Evolutionary conservation across 2,888 invertebrate species (phyloP).

Genomic region (Eupelmus urozonus): DNA sequence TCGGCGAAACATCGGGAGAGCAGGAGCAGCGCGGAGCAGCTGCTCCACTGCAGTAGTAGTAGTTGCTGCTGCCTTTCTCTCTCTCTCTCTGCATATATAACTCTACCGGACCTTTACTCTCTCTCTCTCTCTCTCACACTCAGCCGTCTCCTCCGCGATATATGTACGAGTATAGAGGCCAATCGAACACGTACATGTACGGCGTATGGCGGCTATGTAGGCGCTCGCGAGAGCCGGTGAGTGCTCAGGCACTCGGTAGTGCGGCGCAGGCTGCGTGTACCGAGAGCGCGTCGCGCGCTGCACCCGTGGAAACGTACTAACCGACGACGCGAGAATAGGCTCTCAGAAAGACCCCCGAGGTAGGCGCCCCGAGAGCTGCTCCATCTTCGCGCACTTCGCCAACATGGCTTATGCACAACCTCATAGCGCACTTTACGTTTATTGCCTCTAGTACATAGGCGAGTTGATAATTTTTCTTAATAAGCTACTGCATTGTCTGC

Average conservation of each 20-base stretch:
- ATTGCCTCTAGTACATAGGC: no score
- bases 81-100: conserved; percentile 1
- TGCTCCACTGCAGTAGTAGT: neutral
- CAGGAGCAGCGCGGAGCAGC: conserved; percentile 61
- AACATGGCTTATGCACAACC: no score
- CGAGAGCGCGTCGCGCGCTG: conserved; percentile 6
- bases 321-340: conserved; percentile 71
- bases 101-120: neutral
- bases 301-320: conserved; percentile 73
- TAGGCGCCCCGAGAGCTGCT: no score
- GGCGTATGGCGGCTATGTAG: neutral
- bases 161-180: neutral
- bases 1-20: conserved; percentile 68
- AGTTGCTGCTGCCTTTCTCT: neutral
- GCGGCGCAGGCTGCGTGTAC: neutral
- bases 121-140: neutral
- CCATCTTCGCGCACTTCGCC: no score
- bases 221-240: neutral
- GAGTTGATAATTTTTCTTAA: no score
- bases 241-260: neutral
- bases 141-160: neutral
- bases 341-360: conserved; percentile 61
- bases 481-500: no score
- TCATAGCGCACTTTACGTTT: no score
- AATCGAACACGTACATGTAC: conserved; percentile 6